Conservation (phyloP, 2,888 invertebrate genomes). For the Parnassius glacialis region DNA sequence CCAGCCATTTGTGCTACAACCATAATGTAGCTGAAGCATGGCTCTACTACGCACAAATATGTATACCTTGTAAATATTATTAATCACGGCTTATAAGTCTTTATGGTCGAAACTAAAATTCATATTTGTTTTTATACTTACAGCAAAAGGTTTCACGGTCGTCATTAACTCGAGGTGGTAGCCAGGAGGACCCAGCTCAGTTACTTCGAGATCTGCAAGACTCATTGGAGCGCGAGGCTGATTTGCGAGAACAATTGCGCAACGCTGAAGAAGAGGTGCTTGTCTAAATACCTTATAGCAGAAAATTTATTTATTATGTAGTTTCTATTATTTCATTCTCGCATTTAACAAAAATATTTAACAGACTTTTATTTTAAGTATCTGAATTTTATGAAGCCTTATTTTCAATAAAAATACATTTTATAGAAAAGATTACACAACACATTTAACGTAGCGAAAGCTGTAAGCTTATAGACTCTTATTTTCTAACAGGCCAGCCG, state of each 20-base stretch:
- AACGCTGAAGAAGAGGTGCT: slow-evolving; percentile 96
- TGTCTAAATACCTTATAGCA: background rate
- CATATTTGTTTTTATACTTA: slow-evolving; percentile 5
- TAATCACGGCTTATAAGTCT: too few relatives aligned
- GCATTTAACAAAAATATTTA: background rate
- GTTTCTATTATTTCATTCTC: too few relatives aligned
- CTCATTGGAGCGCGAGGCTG: slow-evolving; percentile 95
- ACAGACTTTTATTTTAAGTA: background rate
- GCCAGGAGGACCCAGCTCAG: slow-evolving; percentile 90
- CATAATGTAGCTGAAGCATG: too few relatives aligned
- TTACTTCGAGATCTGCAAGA: slow-evolving; percentile 93
- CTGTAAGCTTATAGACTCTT: slow-evolving; percentile 40
- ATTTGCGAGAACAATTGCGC: slow-evolving; percentile 93
- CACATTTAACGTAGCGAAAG: background rate
- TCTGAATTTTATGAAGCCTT: background rate
- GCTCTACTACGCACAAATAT: too few relatives aligned
- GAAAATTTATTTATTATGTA: too few relatives aligned
- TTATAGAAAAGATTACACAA: background rate
- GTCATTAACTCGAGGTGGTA: slow-evolving; percentile 88
- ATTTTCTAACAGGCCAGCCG: slow-evolving; percentile 75
- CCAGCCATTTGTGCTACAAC: too few relatives aligned
- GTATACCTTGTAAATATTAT: too few relatives aligned
- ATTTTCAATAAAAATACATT: background rate
- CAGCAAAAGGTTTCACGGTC: slow-evolving; percentile 86
- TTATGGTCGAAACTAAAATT: too few relatives aligned